These are phyloP conservation scores for Cavia aperea DNA, from an alignment of 2,113 vertebrate species.

Conservation along the genomic window DNA sequence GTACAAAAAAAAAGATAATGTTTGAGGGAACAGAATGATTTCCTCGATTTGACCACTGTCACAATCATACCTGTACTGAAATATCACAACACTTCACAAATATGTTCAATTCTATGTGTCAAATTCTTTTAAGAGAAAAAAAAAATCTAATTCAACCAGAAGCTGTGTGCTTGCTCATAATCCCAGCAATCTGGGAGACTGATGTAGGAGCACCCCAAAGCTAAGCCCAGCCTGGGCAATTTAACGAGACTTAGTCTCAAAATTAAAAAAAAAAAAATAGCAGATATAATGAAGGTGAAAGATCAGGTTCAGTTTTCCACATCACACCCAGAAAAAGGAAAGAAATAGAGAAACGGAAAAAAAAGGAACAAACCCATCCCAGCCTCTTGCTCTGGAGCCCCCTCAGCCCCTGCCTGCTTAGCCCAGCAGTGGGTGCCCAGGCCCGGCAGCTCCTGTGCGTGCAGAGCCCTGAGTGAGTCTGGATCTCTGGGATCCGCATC, in stretches of 20 bases:
- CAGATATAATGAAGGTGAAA: background rate
- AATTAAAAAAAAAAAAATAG: background rate
- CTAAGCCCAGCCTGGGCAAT: background rate
- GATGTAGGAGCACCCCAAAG: background rate
- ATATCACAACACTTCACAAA: background rate
- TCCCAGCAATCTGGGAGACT: background rate
- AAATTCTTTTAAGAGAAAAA: background rate
- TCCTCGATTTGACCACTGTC: background rate
- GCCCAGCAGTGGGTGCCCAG: rapidly evolving
- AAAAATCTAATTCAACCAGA: background rate
- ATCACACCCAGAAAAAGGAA: background rate
- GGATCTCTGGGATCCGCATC: too few relatives aligned
- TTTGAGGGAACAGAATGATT: background rate
- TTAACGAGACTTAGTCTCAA: background rate
- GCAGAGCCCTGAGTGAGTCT: background rate
- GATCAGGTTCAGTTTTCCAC: background rate
- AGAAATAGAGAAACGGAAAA: background rate
- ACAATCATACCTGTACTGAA: background rate
- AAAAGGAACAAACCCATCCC: background rate
- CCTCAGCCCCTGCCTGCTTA: background rate
- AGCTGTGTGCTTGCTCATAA: background rate
- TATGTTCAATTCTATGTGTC: background rate
- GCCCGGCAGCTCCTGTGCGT: rapidly evolving
- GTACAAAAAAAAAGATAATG: too few relatives aligned
- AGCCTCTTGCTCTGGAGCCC: background rate